A percentile compares a stretch with the other conserved stretches of the same genome.
Evolutionary conservation across 2,888 invertebrate species (phyloP).

Genomic region (Theodoxus fluviatilis): DNA sequence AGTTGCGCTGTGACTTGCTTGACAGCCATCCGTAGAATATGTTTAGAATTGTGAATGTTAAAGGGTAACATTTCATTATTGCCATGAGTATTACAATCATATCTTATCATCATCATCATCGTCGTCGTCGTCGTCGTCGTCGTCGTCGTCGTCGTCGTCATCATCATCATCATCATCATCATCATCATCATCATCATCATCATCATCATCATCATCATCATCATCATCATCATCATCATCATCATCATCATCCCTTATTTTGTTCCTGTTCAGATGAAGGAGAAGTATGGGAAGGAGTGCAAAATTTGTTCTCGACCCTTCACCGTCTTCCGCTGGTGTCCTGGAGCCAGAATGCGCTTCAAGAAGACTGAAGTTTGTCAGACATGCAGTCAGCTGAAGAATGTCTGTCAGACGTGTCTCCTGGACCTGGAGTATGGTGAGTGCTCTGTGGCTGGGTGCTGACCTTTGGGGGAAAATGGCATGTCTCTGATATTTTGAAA

Average conservation of each 20-base stretch:
- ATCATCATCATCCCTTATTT: constrained; percentile 4
- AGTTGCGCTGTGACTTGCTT: too few relatives aligned
- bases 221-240: too few relatives aligned
- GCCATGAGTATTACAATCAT: too few relatives aligned
- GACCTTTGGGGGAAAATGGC: not conserved
- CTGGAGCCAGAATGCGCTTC: constrained; percentile 92
- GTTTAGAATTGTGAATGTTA: too few relatives aligned
- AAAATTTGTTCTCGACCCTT: constrained; percentile 94
- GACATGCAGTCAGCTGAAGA: constrained; percentile 91
- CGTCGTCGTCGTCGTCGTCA: too few relatives aligned
- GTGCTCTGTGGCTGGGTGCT: constrained; percentile 23
- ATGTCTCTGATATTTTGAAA: not conserved
- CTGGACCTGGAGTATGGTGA: constrained; percentile 88
- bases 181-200: too few relatives aligned
- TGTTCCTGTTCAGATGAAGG: constrained; percentile 79
- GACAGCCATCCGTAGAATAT: too few relatives aligned
- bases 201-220: too few relatives aligned
- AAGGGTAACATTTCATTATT: too few relatives aligned
- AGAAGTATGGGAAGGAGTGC: constrained; percentile 93
- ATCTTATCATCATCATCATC: too few relatives aligned
- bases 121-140: too few relatives aligned
- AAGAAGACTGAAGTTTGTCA: constrained; percentile 97
- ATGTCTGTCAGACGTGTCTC: constrained; percentile 94
- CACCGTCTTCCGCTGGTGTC: constrained; percentile 96
- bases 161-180: too few relatives aligned